Evolutionary conservation across 1,140 invertebrate genomes (phyloP).

Genomic region (Apis dorsata): DNA sequence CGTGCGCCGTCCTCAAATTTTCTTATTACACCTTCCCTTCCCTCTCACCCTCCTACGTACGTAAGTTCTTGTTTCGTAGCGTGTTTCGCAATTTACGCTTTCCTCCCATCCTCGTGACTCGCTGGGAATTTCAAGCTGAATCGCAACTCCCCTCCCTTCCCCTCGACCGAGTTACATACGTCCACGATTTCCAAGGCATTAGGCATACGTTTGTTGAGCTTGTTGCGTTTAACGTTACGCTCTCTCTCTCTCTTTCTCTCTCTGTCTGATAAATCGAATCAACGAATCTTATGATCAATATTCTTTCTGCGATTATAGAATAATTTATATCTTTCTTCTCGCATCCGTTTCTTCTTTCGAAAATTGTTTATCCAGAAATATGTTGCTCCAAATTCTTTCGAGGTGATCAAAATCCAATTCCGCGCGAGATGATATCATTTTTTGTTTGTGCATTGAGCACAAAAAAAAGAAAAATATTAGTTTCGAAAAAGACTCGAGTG

Average conservation of each 20-base stretch:
- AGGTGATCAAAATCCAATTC: no score
- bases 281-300: neutral
- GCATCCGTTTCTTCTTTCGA: no score
- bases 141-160: neutral
- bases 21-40: constrained; percentile 63
- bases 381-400: no score
- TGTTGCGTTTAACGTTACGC: constrained; percentile 25
- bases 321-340: no score
- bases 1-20: constrained; percentile 71
- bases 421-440: no score
- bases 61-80: constrained; percentile 52
- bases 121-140: constrained; percentile 50
- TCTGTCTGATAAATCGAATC: constrained; percentile 7
- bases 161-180: neutral
- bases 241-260: neutral
- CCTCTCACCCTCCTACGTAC: neutral
- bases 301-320: neutral
- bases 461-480: no score
- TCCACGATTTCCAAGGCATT: constrained; percentile 35
- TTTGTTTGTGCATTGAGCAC: no score
- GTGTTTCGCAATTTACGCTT: constrained; percentile 61
- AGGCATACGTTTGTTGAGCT: constrained; percentile 35
- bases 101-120: constrained; percentile 2
- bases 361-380: no score
- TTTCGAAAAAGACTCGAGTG: no score